Percentiles rank a stretch among this genome's conserved stretches.
Evolutionary conservation across 1,140 invertebrate species (phyloP).

Genomic region (Apis dorsata): DNA sequence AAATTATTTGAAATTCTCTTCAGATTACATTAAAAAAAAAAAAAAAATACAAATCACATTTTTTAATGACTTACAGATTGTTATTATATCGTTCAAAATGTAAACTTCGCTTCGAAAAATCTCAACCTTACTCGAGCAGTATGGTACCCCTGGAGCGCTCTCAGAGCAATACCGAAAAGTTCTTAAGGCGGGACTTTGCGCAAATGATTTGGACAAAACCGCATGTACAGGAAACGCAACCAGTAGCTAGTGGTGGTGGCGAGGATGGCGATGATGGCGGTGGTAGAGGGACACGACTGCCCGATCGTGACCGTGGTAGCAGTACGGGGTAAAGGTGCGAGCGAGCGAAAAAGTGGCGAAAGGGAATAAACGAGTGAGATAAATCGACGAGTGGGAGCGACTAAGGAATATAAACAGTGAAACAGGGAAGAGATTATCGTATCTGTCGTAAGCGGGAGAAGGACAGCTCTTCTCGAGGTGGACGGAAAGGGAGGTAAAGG

Average conservation of each 20-base stretch:
- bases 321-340: conserved; percentile 34
- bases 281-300: conserved; percentile 59
- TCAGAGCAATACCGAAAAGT: conserved; percentile 27
- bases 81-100: not conserved
- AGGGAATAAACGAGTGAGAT: conserved; percentile 54
- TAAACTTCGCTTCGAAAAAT: not conserved
- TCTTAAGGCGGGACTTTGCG: conserved; percentile 40
- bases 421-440: conserved; percentile 43
- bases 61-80: not conserved
- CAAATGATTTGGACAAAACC: conserved; percentile 46
- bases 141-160: not conserved
- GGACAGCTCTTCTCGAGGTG: conserved; percentile 19
- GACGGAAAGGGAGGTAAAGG: conserved; percentile 39
- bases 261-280: conserved; percentile 52
- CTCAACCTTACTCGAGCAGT: not conserved
- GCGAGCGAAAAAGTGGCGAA: conserved; percentile 38
- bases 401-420: conserved; percentile 35
- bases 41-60: not conserved
- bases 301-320: conserved; percentile 58
- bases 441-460: not conserved
- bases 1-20: not conserved
- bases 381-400: conserved; percentile 38
- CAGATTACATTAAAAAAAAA: not conserved
- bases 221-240: conserved; percentile 57
- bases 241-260: conserved; percentile 55